Base-by-base conservation (phyloP, 2,113 vertebrate genomes). In the Danionella cerebrum region DNA sequence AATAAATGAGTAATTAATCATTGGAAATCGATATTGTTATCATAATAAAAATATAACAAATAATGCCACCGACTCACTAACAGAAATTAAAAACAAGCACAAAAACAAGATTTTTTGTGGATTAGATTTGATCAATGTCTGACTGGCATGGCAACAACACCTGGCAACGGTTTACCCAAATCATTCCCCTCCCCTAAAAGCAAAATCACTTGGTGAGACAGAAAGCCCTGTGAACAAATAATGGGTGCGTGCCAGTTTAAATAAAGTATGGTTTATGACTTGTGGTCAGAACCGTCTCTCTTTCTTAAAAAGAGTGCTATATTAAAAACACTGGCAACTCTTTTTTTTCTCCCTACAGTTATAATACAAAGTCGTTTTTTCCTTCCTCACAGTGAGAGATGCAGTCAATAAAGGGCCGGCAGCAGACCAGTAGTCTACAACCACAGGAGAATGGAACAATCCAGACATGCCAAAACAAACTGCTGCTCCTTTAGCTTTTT, bases 201-300 rank as follows among this genome's bases (percentile, higher is more conserved):
- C 83, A 81, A 90, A 88, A 76, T 92, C 70, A 50, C 90, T 95
- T 90, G 91, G 84, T 90, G 91, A 95, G 92, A 92, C 85, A 91
- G 91, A 94, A 92, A 93, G 93, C 89, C 91, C 90, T 91, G 90
- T 92, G 93, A 94, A 94, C 92, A 94, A 96, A 94, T 91, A 90
- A 91, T 94, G 91, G 91, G 89, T 76, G 77, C 79, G 80, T 70
- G 92, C 93, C 93, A 95, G 91, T 88, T 89, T 94, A 94, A 97
- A 94, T 94, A 95, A 90, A 87, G 90, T 91, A 90, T 51, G 91
- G 91, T 94, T 96, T 94, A 89, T 90, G 92, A 92, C 91, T 89
- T 94, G 91, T 73, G 92, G 94, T 96, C 89, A 94, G 89, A 92
- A 94, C 91, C 89, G 89, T 94, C 92, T 91, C 91, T 84, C 84